A percentile compares a stretch with the other conserved stretches of the same genome.
Evolutionary conservation across 2,888 invertebrate genomes (phyloP).

Genomic region (Drosophila nigricruria): DNA sequence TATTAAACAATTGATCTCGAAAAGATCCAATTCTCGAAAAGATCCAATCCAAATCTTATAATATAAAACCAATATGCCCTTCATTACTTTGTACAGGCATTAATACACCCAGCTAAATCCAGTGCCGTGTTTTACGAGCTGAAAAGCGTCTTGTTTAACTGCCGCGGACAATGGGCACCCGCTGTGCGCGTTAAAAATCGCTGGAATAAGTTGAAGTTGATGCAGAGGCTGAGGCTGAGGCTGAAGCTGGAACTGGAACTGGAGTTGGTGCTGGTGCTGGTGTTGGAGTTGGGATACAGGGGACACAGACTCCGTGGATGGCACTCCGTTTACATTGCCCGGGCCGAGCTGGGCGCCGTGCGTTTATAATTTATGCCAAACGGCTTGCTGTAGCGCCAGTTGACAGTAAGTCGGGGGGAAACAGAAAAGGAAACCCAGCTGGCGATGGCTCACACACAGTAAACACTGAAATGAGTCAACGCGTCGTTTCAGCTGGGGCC

Average conservation of each 20-base stretch:
- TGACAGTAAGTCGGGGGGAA: conserved; percentile 62
- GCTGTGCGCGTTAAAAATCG: conserved; percentile 78
- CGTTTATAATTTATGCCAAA: conserved; percentile 70
- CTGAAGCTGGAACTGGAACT: conserved; percentile 3
- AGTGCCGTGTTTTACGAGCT: conserved; percentile 73
- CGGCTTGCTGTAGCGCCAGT: conserved; percentile 66
- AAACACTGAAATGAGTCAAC: conserved; percentile 49
- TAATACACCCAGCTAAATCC: conserved; percentile 24
- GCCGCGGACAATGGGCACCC: conserved; percentile 75
- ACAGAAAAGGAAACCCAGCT: conserved; percentile 45
- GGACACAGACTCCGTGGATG: conserved; percentile 24
- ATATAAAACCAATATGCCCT: not conserved
- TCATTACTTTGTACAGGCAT: not conserved
- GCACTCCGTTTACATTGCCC: conserved; percentile 55
- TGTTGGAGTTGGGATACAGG: conserved; percentile 5
- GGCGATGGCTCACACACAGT: conserved; percentile 43
- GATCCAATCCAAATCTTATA: too few species aligned
- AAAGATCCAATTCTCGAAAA: too few species aligned
- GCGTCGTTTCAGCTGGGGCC: conserved; percentile 20
- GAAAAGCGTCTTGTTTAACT: conserved; percentile 80
- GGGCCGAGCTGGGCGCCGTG: conserved; percentile 54
- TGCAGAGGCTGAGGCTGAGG: not conserved
- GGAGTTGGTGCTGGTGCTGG: not conserved
- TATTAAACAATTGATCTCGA: not conserved
- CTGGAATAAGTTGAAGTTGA: conserved; percentile 45